Conservation (phyloP, 2,888 invertebrate genomes). For the Lycophotia porphyrea region DNA sequence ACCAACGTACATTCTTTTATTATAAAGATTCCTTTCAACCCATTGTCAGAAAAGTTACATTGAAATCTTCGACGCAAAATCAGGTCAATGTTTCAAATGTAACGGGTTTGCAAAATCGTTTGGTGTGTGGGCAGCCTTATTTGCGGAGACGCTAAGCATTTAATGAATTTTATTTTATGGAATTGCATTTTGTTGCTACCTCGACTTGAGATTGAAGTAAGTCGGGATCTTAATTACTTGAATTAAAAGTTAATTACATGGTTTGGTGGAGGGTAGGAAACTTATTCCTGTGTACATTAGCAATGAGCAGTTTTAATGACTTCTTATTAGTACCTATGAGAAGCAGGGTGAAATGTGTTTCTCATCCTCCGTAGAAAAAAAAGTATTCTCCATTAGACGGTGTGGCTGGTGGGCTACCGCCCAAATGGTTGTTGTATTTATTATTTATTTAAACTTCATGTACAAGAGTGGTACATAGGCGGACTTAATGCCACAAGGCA, state of each 20-base stretch:
- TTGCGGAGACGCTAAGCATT: slow-evolving; percentile 33
- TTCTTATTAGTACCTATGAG: background rate
- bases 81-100: background rate
- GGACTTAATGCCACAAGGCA: no score
- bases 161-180: slow-evolving; percentile 55
- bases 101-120: slow-evolving; percentile 1
- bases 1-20: background rate
- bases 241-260: background rate
- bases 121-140: slow-evolving; percentile 43
- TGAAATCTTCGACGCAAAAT: slow-evolving; percentile 14
- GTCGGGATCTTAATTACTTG: slow-evolving; percentile 24
- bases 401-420: background rate
- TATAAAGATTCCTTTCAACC: background rate
- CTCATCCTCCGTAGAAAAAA: background rate
- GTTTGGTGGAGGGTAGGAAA: background rate
- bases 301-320: background rate
- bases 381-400: background rate
- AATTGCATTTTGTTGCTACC: slow-evolving; percentile 52
- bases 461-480: no score
- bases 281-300: background rate
- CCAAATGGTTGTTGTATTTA: background rate
- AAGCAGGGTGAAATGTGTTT: background rate
- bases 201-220: slow-evolving; percentile 19
- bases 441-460: no score
- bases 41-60: slow-evolving; percentile 17